These are phyloP conservation scores for Phyto melanocephala DNA, from an alignment of 2,888 invertebrate genomes.

Conservation along the genomic window DNA sequence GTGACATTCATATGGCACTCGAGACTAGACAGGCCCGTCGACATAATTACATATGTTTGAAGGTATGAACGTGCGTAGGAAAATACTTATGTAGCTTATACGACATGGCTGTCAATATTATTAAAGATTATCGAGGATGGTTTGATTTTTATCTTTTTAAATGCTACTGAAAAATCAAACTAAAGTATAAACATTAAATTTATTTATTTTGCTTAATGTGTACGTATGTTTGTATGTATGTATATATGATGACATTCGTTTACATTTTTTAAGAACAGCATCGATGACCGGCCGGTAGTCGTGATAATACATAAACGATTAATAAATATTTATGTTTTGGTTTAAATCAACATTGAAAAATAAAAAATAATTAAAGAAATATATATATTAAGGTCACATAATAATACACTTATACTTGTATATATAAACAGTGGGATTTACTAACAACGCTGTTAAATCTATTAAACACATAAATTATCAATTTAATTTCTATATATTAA, in stretches of 20 bases:
- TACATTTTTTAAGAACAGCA: constrained; percentile 8
- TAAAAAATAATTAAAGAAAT: not conserved
- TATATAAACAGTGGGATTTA: not conserved
- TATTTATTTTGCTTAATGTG: not conserved
- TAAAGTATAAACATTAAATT: not conserved
- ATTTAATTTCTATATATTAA: too few species aligned
- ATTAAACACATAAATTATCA: not conserved
- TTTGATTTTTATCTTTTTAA: not conserved
- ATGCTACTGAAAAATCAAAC: not conserved
- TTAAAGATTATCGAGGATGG: constrained; percentile 30
- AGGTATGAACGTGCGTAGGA: too few species aligned
- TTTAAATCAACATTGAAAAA: constrained; percentile 10
- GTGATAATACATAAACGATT: not conserved
- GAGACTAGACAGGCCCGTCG: constrained; percentile 29
- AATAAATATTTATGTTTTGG: not conserved
- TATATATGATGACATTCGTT: constrained; percentile 6
- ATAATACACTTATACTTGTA: not conserved
- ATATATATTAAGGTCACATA: constrained; percentile 12
- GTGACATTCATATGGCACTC: not conserved
- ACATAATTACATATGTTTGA: too few species aligned
- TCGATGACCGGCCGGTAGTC: constrained; percentile 52
- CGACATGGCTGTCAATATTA: constrained; percentile 50
- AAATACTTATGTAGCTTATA: constrained; percentile 33
- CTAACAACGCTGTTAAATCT: not conserved
- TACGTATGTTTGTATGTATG: not conserved